A percentile compares a stretch with the other conserved stretches of the same genome.
These are phyloP conservation scores for Mugil cephalus DNA, from an alignment of 2,113 vertebrate genomes.

Conservation along the genomic window DNA sequence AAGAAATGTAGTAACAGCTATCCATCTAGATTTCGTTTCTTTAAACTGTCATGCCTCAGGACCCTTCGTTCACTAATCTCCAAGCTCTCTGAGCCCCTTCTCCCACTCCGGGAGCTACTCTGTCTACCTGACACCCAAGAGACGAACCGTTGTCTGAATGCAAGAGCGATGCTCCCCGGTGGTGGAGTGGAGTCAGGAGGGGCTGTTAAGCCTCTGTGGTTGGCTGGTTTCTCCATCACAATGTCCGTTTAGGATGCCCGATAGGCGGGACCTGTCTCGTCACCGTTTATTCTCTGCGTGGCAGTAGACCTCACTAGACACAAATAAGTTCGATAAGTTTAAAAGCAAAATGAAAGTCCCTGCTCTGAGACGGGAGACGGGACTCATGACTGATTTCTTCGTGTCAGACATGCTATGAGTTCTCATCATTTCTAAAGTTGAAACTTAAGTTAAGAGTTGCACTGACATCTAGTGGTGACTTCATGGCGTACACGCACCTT, in stretches of 20 bases:
- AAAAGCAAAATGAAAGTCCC: neutral
- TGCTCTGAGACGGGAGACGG: neutral
- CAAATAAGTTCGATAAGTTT: neutral
- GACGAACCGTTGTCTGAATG: constrained; percentile 3
- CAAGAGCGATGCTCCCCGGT: constrained; percentile 17
- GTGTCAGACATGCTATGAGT: neutral
- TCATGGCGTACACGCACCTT: neutral
- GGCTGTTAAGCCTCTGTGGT: neutral
- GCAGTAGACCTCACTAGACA: neutral
- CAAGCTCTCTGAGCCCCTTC: neutral
- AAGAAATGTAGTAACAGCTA: neutral
- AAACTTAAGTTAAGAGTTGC: constrained; percentile 1
- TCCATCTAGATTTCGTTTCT: neutral
- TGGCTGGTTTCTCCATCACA: constrained; percentile 19
- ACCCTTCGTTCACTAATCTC: constrained; percentile 8
- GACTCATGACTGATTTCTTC: neutral
- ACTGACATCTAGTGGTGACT: constrained; percentile 56
- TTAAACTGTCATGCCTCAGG: neutral
- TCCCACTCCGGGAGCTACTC: constrained; percentile 34
- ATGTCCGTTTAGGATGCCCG: neutral
- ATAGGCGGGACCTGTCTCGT: constrained; percentile 30
- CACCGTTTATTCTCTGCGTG: neutral
- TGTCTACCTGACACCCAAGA: constrained; percentile 29
- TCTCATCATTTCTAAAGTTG: neutral
- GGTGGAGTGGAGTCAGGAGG: constrained; percentile 10